Evolutionary conservation across 2,113 vertebrate genomes (phyloP).

Genomic region (Dromaius novaehollandiae): DNA sequence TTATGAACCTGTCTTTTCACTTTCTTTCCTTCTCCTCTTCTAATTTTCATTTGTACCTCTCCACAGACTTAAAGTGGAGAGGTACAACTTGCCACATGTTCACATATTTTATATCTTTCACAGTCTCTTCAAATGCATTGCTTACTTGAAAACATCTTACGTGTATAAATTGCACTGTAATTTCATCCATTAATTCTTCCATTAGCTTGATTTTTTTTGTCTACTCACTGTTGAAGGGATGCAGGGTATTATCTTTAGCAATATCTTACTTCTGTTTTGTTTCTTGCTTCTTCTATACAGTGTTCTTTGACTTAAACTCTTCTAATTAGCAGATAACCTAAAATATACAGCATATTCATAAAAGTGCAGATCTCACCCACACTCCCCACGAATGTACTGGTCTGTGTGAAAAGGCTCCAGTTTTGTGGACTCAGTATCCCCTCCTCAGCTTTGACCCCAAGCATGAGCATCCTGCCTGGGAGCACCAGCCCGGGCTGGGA

Average conservation of each 20-base stretch:
- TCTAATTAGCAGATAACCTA: neutral
- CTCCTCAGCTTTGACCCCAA: too few relatives aligned
- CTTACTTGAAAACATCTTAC: neutral
- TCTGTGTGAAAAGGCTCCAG: neutral
- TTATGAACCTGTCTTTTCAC: neutral
- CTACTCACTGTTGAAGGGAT: neutral
- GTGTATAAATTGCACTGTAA: neutral
- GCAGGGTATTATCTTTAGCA: neutral
- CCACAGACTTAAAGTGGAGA: neutral
- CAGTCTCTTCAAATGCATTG: neutral
- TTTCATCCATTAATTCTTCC: neutral
- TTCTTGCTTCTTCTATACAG: neutral
- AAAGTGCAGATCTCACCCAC: neutral
- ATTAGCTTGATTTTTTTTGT: neutral
- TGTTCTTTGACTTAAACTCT: neutral
- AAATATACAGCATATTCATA: neutral
- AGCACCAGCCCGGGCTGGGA: neutral
- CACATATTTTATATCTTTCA: neutral
- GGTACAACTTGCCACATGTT: neutral
- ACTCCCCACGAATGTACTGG: neutral
- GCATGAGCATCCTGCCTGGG: neutral
- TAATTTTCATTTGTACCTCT: neutral
- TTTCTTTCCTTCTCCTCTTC: neutral
- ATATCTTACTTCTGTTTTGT: neutral
- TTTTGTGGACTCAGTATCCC: neutral